Conservation (phyloP, 2,113 vertebrate genomes). For the Cricetomys ansorgei region DNA sequence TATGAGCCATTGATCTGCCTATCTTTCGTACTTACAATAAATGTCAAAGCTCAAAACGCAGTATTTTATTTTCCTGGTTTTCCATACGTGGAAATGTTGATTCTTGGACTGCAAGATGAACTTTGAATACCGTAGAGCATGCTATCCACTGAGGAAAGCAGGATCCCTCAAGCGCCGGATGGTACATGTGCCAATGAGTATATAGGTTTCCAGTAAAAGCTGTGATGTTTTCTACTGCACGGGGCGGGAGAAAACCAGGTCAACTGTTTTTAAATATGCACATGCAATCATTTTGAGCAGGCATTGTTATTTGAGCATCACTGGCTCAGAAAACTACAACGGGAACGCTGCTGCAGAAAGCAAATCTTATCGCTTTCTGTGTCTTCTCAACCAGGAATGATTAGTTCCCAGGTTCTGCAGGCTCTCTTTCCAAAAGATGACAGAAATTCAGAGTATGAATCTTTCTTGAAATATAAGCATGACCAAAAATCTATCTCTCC, state of each 20-base stretch:
- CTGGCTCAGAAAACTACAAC: slow-evolving; percentile 66
- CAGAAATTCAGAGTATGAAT: slow-evolving; percentile 52
- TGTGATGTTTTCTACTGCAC: not conserved
- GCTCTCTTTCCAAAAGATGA: slow-evolving; percentile 41
- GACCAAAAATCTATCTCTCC: slow-evolving; percentile 46
- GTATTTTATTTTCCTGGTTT: not conserved
- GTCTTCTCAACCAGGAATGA: slow-evolving; percentile 54
- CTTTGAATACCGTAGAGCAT: slow-evolving; percentile 12
- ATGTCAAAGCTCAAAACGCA: slow-evolving; percentile 37
- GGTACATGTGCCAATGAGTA: not conserved
- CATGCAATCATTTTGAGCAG: slow-evolving; percentile 21
- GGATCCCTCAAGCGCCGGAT: not conserved
- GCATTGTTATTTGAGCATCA: slow-evolving; percentile 67
- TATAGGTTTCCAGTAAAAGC: not conserved
- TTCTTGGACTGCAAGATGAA: slow-evolving; percentile 41
- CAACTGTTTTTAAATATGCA: slow-evolving; percentile 59
- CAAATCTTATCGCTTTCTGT: slow-evolving; percentile 37
- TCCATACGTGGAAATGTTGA: not conserved
- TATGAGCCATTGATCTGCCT: slow-evolving; percentile 38
- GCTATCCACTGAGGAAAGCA: not conserved
- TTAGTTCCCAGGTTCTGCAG: not conserved
- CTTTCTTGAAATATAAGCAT: slow-evolving; percentile 53
- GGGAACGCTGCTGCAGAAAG: slow-evolving; percentile 8
- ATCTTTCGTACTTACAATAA: slow-evolving; percentile 38
- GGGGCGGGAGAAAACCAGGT: slow-evolving; percentile 34